Conservation (phyloP, 2,888 invertebrate genomes). For the Cataglyphis rosenhaueri region DNA sequence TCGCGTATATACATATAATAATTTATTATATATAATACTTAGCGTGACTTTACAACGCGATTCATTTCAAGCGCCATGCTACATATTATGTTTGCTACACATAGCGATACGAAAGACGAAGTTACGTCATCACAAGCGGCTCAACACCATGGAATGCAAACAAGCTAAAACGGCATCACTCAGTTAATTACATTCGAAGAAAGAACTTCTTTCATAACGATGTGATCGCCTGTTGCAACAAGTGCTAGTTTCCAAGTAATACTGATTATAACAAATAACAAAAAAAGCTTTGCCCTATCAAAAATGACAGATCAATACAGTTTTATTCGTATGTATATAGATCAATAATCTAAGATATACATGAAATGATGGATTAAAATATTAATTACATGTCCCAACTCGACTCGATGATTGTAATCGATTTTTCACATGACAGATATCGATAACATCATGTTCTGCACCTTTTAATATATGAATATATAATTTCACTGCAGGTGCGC, state of each 20-base stretch:
- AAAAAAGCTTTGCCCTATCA: background rate
- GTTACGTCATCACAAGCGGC: slow-evolving; percentile 36
- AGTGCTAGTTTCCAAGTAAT: background rate
- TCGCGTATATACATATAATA: background rate
- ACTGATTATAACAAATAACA: background rate
- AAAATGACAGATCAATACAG: background rate
- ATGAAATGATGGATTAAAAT: slow-evolving; percentile 9
- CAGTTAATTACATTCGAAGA: slow-evolving; percentile 37
- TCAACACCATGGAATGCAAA: slow-evolving; percentile 43
- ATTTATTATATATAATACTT: background rate
- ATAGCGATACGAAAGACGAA: slow-evolving; percentile 23
- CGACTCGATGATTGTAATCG: slow-evolving; percentile 4
- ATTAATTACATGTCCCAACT: background rate
- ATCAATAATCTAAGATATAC: background rate
- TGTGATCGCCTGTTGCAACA: background rate
- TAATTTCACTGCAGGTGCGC: slow-evolving; percentile 61
- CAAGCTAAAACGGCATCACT: slow-evolving; percentile 40
- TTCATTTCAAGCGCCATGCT: slow-evolving; percentile 11
- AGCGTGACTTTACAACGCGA: background rate
- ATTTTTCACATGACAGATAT: background rate
- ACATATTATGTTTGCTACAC: background rate
- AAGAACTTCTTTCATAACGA: slow-evolving; percentile 14
- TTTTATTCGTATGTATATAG: background rate
- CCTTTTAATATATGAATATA: slow-evolving; percentile 19
- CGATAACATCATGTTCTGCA: background rate